Evolutionary conservation across 2,888 invertebrate species (phyloP).

Genomic region (Caenorhabditis sp.): DNA sequence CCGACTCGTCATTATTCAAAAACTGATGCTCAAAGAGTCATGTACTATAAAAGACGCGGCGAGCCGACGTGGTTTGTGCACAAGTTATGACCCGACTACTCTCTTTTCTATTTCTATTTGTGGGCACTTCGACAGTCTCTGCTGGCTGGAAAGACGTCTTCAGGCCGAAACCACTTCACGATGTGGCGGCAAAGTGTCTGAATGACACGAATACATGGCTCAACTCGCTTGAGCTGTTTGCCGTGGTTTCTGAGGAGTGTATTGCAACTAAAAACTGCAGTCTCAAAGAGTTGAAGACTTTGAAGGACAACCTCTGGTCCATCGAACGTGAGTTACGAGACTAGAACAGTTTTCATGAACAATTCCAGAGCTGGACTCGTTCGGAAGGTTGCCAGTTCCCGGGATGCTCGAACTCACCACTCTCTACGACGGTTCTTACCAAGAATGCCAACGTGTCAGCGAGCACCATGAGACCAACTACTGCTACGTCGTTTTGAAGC

Average conservation of each 20-base stretch:
- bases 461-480: slow-evolving; percentile 51
- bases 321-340: slow-evolving; percentile 26
- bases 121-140: not conserved
- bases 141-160: slow-evolving; percentile 23
- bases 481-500: slow-evolving; percentile 34
- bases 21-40: not conserved
- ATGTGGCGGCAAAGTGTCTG: slow-evolving; percentile 11
- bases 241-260: slow-evolving; percentile 20
- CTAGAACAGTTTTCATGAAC: not conserved
- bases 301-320: slow-evolving; percentile 37
- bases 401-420: slow-evolving; percentile 41
- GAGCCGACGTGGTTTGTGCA: not conserved
- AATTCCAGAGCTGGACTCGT: slow-evolving; percentile 56
- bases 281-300: slow-evolving; percentile 5
- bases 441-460: slow-evolving; percentile 47
- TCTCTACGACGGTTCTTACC: slow-evolving; percentile 37
- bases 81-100: slow-evolving; percentile 12
- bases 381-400: slow-evolving; percentile 37
- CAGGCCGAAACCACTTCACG: slow-evolving; percentile 16
- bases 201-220: slow-evolving; percentile 41
- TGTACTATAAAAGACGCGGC: slow-evolving; percentile 9
- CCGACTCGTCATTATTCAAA: slow-evolving; percentile 4
- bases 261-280: slow-evolving; percentile 21
- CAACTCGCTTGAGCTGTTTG: slow-evolving; percentile 8
- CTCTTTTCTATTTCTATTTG: not conserved